A percentile compares a stretch with the other conserved stretches of the same genome.
Conservation (phyloP, 92 coral and sea anemone genomes). For the Porites cylindrica region DNA sequence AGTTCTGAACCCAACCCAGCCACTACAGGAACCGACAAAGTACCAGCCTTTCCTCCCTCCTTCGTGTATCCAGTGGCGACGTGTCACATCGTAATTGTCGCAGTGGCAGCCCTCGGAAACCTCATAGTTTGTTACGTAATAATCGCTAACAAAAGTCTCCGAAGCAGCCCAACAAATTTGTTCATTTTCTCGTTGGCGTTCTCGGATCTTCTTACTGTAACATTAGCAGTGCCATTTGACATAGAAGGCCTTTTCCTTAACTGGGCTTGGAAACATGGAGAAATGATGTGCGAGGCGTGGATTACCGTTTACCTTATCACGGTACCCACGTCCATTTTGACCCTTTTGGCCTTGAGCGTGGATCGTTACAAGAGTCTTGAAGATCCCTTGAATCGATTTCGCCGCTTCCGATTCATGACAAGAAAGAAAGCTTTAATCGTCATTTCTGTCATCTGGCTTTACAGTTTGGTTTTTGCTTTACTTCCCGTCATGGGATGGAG, state of each 20-base stretch:
- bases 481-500: slow-evolving; percentile 90
- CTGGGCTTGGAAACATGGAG: slow-evolving; percentile 76
- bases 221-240: slow-evolving; percentile 76
- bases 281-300: slow-evolving; percentile 73
- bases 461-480: slow-evolving; percentile 81
- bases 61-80: slow-evolving; percentile 18
- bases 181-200: slow-evolving; percentile 61
- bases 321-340: slow-evolving; percentile 83
- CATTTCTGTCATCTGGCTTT: slow-evolving; percentile 79
- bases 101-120: slow-evolving; percentile 61
- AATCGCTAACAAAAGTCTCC: slow-evolving; percentile 56
- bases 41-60: background rate
- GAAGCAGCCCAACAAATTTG: slow-evolving; percentile 60
- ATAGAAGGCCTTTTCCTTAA: slow-evolving; percentile 67
- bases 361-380: slow-evolving; percentile 81
- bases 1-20: background rate
- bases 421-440: slow-evolving; percentile 68
- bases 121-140: slow-evolving; percentile 61
- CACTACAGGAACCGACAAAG: background rate
- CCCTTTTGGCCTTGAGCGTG: slow-evolving; percentile 78
- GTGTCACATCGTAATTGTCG: slow-evolving; percentile 6
- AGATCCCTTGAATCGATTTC: slow-evolving; percentile 83
- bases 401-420: slow-evolving; percentile 76
- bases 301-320: slow-evolving; percentile 69
- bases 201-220: slow-evolving; percentile 66